phyloP scores from a whole-genome alignment of 2,797 vertebrate species.

The Heliangelus exortis region DNA sequence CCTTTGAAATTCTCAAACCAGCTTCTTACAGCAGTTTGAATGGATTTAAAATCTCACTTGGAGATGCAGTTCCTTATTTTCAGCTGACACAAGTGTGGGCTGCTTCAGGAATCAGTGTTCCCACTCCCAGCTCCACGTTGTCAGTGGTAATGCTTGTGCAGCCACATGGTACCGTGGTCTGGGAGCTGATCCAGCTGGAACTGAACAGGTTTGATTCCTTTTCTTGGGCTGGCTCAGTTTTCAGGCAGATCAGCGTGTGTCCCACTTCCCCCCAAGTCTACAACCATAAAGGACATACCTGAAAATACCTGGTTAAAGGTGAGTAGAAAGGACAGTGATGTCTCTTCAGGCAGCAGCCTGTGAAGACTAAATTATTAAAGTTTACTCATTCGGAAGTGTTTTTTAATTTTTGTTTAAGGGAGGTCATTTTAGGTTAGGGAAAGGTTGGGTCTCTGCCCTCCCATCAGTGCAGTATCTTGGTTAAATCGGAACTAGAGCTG shows the following conservation, averaged over 20 bases:
- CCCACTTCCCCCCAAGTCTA: neutral
- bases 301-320: neutral
- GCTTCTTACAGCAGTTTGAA: conserved; percentile 10
- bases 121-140: neutral
- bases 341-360: neutral
- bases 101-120: neutral
- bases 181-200: neutral
- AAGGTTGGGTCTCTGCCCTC: neutral
- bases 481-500: neutral
- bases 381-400: conserved; percentile 18
- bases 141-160: neutral
- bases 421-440: conserved; percentile 6
- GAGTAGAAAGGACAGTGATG: neutral
- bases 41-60: neutral
- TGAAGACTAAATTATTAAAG: conserved; percentile 2
- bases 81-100: neutral
- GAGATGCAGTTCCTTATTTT: neutral
- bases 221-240: neutral
- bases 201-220: neutral
- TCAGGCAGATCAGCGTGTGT: neutral
- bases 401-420: neutral
- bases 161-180: neutral
- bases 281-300: neutral
- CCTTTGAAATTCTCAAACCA: neutral
- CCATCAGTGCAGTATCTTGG: rapidly evolving